Conservation (phyloP, 2,888 invertebrate species). For the Chymomyza fuscimana region DNA sequence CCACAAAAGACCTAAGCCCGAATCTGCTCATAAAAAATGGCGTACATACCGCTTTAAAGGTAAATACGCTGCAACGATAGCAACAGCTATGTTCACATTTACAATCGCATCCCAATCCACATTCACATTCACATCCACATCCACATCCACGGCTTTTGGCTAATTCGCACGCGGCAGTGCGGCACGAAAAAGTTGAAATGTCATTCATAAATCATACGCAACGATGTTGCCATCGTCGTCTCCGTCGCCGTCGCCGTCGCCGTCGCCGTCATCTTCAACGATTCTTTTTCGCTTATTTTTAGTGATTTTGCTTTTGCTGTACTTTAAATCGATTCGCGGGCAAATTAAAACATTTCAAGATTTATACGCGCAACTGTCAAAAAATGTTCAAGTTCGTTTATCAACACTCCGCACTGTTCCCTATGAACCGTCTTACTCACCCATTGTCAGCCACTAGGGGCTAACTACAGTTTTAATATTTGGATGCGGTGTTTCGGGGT, state of each 20-base stretch:
- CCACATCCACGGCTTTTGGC: slow-evolving; percentile 53
- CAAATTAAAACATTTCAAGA: slow-evolving; percentile 79
- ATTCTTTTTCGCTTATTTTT: slow-evolving; percentile 8
- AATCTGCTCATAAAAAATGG: slow-evolving; percentile 55
- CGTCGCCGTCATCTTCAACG: slow-evolving; percentile 21
- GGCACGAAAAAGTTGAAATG: slow-evolving; percentile 60
- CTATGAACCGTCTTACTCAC: not conserved
- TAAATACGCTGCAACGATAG: slow-evolving; percentile 49
- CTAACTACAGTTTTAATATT: no score
- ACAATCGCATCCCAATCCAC: not conserved
- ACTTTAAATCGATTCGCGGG: slow-evolving; percentile 77
- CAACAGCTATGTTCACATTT: not conserved
- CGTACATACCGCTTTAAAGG: slow-evolving; percentile 62
- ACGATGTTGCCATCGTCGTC: slow-evolving; percentile 52
- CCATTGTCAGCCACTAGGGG: not conserved
- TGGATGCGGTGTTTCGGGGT: no score
- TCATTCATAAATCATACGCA: slow-evolving; percentile 75
- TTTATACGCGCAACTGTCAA: slow-evolving; percentile 78
- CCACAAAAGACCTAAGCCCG: not conserved
- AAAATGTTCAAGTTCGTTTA: slow-evolving; percentile 68
- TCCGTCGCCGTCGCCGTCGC: not conserved
- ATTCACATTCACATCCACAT: not conserved
- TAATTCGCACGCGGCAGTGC: slow-evolving; percentile 58
- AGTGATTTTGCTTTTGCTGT: slow-evolving; percentile 24
- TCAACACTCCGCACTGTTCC: slow-evolving; percentile 34